A percentile compares a stretch with the other conserved stretches of the same genome.
Evolutionary conservation across 2,797 vertebrate species (phyloP).

Genomic region (Peromyscus nudipes): DNA sequence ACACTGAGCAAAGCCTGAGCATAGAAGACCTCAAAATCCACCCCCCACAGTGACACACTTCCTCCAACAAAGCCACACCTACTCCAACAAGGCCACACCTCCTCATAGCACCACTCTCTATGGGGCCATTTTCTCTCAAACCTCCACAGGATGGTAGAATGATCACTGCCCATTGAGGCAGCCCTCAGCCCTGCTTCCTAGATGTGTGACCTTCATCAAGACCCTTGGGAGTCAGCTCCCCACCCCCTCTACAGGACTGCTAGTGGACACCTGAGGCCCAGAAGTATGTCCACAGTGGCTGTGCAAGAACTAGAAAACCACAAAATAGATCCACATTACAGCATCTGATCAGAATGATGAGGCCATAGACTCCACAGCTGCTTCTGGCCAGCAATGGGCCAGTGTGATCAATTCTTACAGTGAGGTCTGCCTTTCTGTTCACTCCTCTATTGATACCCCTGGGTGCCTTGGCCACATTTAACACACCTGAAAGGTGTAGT

Average conservation of each 20-base stretch:
- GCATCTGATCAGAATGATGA: neutral
- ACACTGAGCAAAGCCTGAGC: neutral
- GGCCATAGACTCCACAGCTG: rapidly evolving
- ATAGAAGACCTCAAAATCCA: neutral
- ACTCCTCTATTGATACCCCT: neutral
- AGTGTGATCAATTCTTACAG: neutral
- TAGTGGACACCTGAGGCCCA: rapidly evolving
- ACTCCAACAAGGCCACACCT: neutral
- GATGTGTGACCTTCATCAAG: neutral
- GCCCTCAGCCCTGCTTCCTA: neutral
- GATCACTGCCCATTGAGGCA: neutral
- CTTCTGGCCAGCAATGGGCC: neutral
- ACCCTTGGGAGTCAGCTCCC: rapidly evolving
- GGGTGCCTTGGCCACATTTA: neutral
- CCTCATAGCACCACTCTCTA: too few species aligned
- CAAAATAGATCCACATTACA: rapidly evolving
- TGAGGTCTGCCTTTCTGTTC: neutral
- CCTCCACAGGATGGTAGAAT: neutral
- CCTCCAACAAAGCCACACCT: neutral
- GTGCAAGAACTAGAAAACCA: neutral
- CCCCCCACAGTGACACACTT: neutral
- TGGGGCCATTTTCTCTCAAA: neutral
- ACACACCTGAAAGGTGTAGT: rapidly evolving
- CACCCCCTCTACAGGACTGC: rapidly evolving
- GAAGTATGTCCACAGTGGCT: rapidly evolving